A percentile compares a stretch with the other conserved stretches of the same genome.
Evolutionary conservation across 2,888 invertebrate genomes (phyloP).

Genomic region (Mantis religiosa): DNA sequence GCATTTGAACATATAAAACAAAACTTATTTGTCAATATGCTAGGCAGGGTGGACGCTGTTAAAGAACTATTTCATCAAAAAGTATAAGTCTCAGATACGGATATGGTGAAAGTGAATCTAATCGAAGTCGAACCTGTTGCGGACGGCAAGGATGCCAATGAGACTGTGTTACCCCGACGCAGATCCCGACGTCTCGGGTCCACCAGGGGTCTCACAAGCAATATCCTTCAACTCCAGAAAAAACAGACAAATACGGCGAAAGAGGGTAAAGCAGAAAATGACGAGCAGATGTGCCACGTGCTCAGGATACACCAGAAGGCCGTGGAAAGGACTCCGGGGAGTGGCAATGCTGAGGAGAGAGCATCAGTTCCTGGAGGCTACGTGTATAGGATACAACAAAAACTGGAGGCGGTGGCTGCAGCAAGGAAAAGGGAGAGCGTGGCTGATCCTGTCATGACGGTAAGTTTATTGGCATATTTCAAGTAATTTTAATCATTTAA

Average conservation of each 20-base stretch:
- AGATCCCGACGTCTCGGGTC: neutral
- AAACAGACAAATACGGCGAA: neutral
- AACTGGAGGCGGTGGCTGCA: neutral
- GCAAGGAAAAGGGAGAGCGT: neutral
- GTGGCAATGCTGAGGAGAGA: neutral
- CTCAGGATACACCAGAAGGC: neutral
- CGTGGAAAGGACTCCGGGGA: neutral
- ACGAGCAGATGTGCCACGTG: neutral
- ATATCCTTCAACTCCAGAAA: neutral
- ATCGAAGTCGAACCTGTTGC: slow-evolving; percentile 26
- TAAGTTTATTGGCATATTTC: neutral
- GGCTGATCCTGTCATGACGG: neutral
- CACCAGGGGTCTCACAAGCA: neutral
- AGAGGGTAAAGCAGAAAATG: neutral
- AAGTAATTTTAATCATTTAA: too few relatives aligned
- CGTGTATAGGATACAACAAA: neutral
- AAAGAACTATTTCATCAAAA: neutral
- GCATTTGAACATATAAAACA: too few relatives aligned
- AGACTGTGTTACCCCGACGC: neutral
- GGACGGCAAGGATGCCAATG: neutral
- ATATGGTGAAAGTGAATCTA: slow-evolving; percentile 35
- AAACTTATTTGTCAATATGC: neutral
- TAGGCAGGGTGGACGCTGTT: neutral
- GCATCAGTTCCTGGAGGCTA: neutral
- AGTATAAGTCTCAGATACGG: neutral